Conservation (phyloP, 1,140 invertebrate genomes). For the Thaumatotibia leucotreta region DNA sequence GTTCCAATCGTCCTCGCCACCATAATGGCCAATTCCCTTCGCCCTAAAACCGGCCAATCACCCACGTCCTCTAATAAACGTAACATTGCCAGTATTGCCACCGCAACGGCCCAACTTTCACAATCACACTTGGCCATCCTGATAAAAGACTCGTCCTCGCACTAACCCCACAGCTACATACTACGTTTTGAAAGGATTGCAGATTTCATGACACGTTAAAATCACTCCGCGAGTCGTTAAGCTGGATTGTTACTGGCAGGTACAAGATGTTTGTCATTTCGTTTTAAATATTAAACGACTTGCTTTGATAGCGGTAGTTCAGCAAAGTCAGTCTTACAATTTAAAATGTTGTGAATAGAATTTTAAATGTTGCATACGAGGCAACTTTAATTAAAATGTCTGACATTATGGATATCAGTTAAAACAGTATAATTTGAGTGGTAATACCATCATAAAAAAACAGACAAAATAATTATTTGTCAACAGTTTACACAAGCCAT, state of each 20-base stretch:
- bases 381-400: neutral
- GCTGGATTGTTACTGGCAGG: conserved; percentile 26
- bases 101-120: conserved; percentile 24
- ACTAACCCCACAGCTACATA: neutral
- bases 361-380: neutral
- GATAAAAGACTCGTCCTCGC: neutral
- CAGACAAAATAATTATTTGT: too few relatives aligned
- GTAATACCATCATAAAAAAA: too few relatives aligned
- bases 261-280: neutral
- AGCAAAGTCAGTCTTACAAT: neutral
- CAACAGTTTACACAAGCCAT: too few relatives aligned
- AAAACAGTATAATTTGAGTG: too few relatives aligned
- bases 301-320: neutral
- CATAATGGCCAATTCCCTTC: neutral
- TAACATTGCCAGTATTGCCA: conserved; percentile 25
- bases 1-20: neutral
- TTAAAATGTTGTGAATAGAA: neutral
- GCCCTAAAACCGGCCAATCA: conserved; percentile 20
- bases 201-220: conserved; percentile 21
- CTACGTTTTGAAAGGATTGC: neutral
- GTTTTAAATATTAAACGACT: neutral
- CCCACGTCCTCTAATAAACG: conserved; percentile 25
- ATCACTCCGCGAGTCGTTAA: conserved; percentile 25
- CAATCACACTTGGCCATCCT: conserved; percentile 17
- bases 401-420: too few relatives aligned